These are phyloP conservation scores for Virgularia gustaviana DNA, from an alignment of 92 coral and sea anemone species.

Conservation along the genomic window DNA sequence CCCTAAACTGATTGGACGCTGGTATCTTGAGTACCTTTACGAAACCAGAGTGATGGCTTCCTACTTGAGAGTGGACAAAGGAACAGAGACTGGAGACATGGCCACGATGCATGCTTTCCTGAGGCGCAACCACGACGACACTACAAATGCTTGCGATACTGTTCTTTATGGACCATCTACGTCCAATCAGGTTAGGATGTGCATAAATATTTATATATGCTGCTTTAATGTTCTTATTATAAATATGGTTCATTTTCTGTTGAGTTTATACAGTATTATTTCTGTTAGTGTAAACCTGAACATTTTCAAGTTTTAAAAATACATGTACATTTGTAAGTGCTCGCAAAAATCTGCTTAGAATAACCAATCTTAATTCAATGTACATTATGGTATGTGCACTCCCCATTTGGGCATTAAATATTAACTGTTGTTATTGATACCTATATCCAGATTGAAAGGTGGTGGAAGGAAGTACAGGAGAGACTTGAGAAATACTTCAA, in stretches of 20 bases:
- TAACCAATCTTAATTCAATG: constrained; percentile 7
- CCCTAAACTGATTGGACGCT: too few relatives aligned
- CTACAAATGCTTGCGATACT: background rate
- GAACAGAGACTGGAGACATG: too few relatives aligned
- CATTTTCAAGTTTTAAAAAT: constrained; percentile 5
- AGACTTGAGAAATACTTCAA: constrained; percentile 14
- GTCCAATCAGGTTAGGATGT: too few relatives aligned
- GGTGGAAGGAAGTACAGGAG: constrained; percentile 13
- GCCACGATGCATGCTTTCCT: constrained; percentile 18
- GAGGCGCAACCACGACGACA: constrained; percentile 8
- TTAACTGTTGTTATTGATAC: constrained; percentile 10
- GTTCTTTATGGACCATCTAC: constrained; percentile 13
- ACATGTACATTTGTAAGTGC: constrained; percentile 5
- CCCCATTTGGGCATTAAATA: constrained; percentile 9
- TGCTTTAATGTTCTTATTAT: background rate
- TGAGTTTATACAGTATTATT: constrained; percentile 9
- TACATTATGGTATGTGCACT: background rate
- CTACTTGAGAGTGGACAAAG: too few relatives aligned
- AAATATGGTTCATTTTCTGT: background rate
- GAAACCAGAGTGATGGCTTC: too few relatives aligned
- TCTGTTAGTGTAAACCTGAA: constrained; percentile 11
- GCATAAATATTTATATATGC: constrained; percentile 7
- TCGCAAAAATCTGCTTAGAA: constrained; percentile 2
- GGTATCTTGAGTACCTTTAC: too few relatives aligned
- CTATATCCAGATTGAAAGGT: too few relatives aligned